A percentile compares a stretch with the other conserved stretches of the same genome.
These are phyloP conservation scores for Hyphantria cunea DNA, from an alignment of 1,140 invertebrate genomes.

Conservation along the genomic window DNA sequence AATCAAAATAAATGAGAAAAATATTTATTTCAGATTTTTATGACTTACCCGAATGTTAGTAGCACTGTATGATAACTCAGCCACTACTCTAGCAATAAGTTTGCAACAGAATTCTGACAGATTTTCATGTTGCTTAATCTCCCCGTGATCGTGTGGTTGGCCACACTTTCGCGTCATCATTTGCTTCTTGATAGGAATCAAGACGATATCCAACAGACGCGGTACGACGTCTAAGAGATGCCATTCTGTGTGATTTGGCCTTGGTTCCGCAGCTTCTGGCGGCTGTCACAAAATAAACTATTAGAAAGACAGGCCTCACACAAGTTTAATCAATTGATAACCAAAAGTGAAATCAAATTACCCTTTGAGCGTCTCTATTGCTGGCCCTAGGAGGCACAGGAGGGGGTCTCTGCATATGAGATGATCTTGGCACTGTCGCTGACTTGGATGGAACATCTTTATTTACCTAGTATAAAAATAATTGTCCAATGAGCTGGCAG, in stretches of 20 bases:
- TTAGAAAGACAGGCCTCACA: not conserved
- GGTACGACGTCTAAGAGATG: conserved; percentile 93
- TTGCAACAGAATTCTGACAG: conserved; percentile 93
- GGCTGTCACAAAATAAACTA: conserved; percentile 10
- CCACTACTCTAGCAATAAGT: conserved; percentile 91
- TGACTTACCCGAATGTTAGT: conserved; percentile 71
- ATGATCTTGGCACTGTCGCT: conserved; percentile 63
- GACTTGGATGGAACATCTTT: conserved; percentile 63
- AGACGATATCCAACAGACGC: conserved; percentile 90
- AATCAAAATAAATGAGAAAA: no score
- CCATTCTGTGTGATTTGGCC: conserved; percentile 80
- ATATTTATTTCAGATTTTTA: no score
- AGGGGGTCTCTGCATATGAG: conserved; percentile 58
- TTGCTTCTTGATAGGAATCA: conserved; percentile 87
- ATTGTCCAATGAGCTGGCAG: not conserved
- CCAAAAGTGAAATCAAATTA: conserved; percentile 23
- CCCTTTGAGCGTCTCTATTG: conserved; percentile 52
- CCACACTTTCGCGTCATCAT: conserved; percentile 71
- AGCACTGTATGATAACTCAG: conserved; percentile 91
- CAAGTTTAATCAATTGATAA: not conserved
- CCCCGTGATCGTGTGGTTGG: conserved; percentile 69
- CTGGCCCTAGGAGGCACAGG: conserved; percentile 60
- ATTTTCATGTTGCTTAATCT: conserved; percentile 51
- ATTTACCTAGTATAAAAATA: conserved; percentile 27
- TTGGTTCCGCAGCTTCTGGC: conserved; percentile 29